Percentiles rank a stretch among this genome's conserved stretches.
Evolutionary conservation across 2,113 vertebrate species (phyloP).

Genomic region (Oncorhynchus nerka): DNA sequence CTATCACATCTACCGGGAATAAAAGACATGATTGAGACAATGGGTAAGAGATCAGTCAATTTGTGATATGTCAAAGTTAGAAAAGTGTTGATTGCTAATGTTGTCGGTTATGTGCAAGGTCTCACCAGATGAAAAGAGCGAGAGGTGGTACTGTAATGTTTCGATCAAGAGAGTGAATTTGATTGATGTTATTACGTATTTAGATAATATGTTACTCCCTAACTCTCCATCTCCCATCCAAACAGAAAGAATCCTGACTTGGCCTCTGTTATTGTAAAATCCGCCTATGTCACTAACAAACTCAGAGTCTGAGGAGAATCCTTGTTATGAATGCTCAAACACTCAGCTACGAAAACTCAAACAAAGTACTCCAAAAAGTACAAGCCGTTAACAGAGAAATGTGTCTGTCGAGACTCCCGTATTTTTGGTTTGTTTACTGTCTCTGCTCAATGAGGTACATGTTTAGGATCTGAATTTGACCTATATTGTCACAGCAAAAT

Average conservation of each 20-base stretch:
- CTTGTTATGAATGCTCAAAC: not conserved
- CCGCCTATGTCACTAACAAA: not conserved
- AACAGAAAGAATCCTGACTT: constrained; percentile 35
- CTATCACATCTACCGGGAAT: constrained; percentile 3
- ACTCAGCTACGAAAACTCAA: not conserved
- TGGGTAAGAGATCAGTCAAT: constrained; percentile 64
- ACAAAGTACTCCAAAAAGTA: not conserved
- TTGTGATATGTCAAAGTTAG: too few relatives aligned
- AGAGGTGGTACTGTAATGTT: not conserved
- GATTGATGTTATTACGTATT: not conserved
- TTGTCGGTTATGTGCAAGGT: too few relatives aligned
- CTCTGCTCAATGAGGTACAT: not conserved
- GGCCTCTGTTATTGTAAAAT: constrained; percentile 20
- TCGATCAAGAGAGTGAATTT: not conserved
- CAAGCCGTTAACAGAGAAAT: not conserved
- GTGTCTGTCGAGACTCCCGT: not conserved
- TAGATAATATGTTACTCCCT: not conserved
- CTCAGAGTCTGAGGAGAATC: not conserved
- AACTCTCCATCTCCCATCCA: constrained; percentile 10
- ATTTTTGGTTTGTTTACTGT: not conserved
- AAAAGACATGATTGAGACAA: constrained; percentile 75
- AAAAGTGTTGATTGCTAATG: not conserved
- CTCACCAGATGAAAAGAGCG: not conserved
- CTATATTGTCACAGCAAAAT: too few relatives aligned
- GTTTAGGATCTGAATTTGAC: too few relatives aligned